Base-by-base conservation (phyloP, 2,888 invertebrate species). In the Hydropsyche betteni region DNA sequence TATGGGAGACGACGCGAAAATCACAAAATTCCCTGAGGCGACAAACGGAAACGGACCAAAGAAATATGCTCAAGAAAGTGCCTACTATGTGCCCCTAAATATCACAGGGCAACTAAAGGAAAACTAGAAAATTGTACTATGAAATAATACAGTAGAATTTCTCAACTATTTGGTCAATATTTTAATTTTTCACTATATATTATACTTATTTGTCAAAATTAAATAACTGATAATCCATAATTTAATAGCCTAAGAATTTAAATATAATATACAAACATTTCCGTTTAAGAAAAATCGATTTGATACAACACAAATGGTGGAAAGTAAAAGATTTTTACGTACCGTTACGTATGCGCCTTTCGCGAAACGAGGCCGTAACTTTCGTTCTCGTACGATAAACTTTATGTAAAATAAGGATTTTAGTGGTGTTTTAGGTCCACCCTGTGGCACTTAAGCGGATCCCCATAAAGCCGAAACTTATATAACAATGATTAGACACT, bases 21-120 rank as follows among this genome's bases (percentile, higher is more conserved):
- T 69, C 75, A 72, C 74, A n/a, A 68, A 75, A 75, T 77, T 72
- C 64, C 77, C 73, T 38, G 75, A 77, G 74, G 73, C 74, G 50
- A 44, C 8, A 52, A 53, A 72, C 74, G 73, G 68, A 76, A 69
- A 61, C 36, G 69, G 75, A 75, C 75, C 38, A 36, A 75, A 44
- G 68, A 72, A 55, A 69, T 74, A 74, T 74, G 44, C 14, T 68
- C 68, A 24, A 69, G 12, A 44, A 68, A 55, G 68, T 68, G 33
- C 33, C 33, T 51, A 75, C 24, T 24, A 24, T 24, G 24, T 24
- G 24, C 24, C 24, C 24, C 24, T 24, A 24, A 24, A 24, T 2
- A 24, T 24, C 1, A 24, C 61, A 75, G 58, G 38, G 38, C 68
- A 68, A 14, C 44, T 24, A 33, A 6, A 33, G 44, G 51, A 24